Evolutionary conservation across 2,888 invertebrate species (phyloP).

Genomic region (Melieria crassipennis): DNA sequence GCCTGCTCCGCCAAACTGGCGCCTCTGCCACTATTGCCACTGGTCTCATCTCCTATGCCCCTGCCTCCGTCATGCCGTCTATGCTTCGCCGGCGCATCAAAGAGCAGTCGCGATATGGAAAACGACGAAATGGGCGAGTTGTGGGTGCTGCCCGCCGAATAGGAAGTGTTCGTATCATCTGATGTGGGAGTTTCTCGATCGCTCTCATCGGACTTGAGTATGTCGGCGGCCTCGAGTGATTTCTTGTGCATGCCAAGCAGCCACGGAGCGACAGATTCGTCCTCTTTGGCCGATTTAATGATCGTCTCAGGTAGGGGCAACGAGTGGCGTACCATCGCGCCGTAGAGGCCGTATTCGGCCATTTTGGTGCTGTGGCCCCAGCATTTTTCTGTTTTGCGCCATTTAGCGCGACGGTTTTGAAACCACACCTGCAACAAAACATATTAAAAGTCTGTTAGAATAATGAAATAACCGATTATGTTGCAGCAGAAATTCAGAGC

Average conservation of each 20-base stretch:
- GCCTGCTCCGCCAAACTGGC: conserved; percentile 37
- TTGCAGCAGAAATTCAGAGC: neutral
- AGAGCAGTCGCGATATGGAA: conserved; percentile 63
- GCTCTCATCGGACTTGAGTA: conserved; percentile 83
- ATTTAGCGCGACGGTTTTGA: conserved; percentile 94
- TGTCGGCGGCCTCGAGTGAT: conserved; percentile 96
- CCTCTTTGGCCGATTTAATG: conserved; percentile 96
- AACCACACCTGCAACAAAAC: conserved; percentile 90
- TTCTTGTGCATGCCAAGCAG: conserved; percentile 97
- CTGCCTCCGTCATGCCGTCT: conserved; percentile 35
- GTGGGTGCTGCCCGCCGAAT: conserved; percentile 65
- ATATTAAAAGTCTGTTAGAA: neutral
- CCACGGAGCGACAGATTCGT: conserved; percentile 98
- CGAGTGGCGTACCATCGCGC: conserved; percentile 99
- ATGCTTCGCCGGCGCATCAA: conserved; percentile 56
- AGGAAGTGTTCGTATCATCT: conserved; percentile 71
- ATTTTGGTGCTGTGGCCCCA: conserved; percentile 99
- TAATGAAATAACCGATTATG: neutral
- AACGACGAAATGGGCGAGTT: conserved; percentile 66
- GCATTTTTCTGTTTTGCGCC: conserved; percentile 99
- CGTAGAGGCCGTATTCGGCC: conserved; percentile 99
- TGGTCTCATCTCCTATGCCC: conserved; percentile 38
- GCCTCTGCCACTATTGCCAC: conserved; percentile 36
- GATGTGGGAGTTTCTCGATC: conserved; percentile 73
- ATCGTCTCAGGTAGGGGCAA: conserved; percentile 98